phyloP scores from a whole-genome alignment of 2,888 invertebrate genomes.

The Heliothis peltigera region DNA sequence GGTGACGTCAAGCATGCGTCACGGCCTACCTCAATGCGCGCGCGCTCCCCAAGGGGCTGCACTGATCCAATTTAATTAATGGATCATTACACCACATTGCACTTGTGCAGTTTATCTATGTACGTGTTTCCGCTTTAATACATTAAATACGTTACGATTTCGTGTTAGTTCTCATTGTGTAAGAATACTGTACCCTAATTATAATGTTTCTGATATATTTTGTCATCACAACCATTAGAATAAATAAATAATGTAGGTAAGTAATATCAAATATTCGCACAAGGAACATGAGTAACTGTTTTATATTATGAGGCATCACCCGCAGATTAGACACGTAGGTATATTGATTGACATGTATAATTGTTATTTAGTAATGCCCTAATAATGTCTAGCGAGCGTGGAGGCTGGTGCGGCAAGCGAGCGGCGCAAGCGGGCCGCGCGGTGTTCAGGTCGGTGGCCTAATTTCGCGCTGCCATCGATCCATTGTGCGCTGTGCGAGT shows the following conservation, averaged over 20 bases:
- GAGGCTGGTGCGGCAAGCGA: slow-evolving; percentile 68
- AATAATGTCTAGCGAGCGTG: slow-evolving; percentile 42
- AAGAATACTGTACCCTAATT: background rate
- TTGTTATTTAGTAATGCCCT: slow-evolving; percentile 12
- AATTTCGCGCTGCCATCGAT: slow-evolving; percentile 89
- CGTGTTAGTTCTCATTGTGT: slow-evolving; percentile 8
- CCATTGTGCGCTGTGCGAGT: slow-evolving; percentile 90
- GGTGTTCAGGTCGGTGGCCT: slow-evolving; percentile 83
- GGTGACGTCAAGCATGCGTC: slow-evolving; percentile 88
- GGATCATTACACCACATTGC: slow-evolving; percentile 60
- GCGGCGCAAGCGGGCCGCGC: slow-evolving; percentile 65
- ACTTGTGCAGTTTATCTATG: slow-evolving; percentile 34
- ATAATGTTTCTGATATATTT: background rate
- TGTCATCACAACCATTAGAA: background rate
- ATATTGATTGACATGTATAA: background rate
- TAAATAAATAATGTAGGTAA: background rate
- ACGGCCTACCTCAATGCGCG: slow-evolving; percentile 91
- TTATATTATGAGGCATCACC: background rate
- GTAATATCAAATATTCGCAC: background rate
- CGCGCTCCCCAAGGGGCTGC: slow-evolving; percentile 88
- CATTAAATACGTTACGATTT: slow-evolving; percentile 17
- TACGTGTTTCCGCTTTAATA: slow-evolving; percentile 25
- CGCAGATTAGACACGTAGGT: background rate
- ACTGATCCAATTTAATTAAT: slow-evolving; percentile 80
- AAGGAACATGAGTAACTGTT: background rate